These are phyloP conservation scores for Saguinus midas DNA, from an alignment of 2,113 vertebrate genomes.

Conservation along the genomic window DNA sequence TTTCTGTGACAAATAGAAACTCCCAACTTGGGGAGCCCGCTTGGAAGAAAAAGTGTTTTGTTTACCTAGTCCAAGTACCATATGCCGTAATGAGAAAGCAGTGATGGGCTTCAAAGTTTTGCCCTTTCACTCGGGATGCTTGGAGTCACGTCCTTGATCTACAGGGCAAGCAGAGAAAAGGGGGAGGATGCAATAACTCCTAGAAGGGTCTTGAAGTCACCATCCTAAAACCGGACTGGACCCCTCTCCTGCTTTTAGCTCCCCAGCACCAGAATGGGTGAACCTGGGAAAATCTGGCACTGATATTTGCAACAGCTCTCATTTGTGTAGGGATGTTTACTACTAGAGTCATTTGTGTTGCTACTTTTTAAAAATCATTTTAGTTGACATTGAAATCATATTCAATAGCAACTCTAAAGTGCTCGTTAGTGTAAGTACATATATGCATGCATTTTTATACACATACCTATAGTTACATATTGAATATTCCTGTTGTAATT, in stretches of 20 bases:
- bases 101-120: not conserved
- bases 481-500: not conserved
- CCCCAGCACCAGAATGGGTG: not conserved
- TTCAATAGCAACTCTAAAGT: not conserved
- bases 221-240: not conserved
- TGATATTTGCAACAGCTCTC: not conserved
- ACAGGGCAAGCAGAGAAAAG: not conserved
- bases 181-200: not conserved
- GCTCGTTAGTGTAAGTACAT: not conserved
- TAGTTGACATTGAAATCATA: not conserved
- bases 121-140: not conserved
- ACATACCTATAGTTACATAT: not conserved
- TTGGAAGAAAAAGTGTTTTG: not conserved
- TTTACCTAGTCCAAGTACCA: not conserved
- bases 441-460: not conserved
- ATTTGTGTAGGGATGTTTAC: not conserved
- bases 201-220: not conserved
- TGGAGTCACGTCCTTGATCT: not conserved
- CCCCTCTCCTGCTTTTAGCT: not conserved
- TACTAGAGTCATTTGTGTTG: not conserved
- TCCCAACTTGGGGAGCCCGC: not conserved
- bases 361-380: not conserved
- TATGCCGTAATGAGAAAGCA: not conserved
- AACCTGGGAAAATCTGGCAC: not conserved
- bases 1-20: not conserved